A percentile compares a stretch with the other conserved stretches of the same genome.
Evolutionary conservation across 2,113 vertebrate species (phyloP).

Genomic region (Podocnemis expansa): DNA sequence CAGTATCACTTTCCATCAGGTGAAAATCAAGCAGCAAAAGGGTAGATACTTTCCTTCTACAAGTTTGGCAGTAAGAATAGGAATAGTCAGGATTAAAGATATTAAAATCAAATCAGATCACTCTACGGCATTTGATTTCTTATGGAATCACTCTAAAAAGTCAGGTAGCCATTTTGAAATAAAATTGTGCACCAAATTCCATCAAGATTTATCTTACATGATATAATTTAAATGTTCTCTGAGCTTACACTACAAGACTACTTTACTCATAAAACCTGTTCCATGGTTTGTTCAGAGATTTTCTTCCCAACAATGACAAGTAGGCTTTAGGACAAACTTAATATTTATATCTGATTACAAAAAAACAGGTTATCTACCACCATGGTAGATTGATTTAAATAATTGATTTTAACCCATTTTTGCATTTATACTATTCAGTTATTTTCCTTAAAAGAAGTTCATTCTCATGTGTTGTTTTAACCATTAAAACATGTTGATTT

Average conservation of each 20-base stretch:
- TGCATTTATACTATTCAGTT: neutral
- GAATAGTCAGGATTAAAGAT: neutral
- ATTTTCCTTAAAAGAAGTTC: neutral
- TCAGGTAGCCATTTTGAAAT: neutral
- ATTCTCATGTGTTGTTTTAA: neutral
- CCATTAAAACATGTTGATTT: neutral
- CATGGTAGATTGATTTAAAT: neutral
- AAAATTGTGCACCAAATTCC: accelerated
- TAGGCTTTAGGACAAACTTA: neutral
- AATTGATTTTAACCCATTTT: neutral
- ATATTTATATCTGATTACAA: conserved; percentile 13
- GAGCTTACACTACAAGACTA: neutral
- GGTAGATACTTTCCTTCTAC: neutral
- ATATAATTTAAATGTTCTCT: neutral
- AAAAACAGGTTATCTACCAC: conserved; percentile 18
- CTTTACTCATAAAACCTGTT: neutral
- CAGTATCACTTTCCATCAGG: conserved; percentile 41
- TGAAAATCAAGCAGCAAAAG: conserved; percentile 8
- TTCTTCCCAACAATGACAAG: neutral
- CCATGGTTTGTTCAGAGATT: neutral
- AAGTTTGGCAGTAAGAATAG: neutral
- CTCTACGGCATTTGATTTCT: neutral
- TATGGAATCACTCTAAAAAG: neutral
- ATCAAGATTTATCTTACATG: neutral
- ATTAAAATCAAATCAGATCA: neutral